phyloP scores from a whole-genome alignment of 2,113 vertebrate genomes.

The Muntiacus reevesi region DNA sequence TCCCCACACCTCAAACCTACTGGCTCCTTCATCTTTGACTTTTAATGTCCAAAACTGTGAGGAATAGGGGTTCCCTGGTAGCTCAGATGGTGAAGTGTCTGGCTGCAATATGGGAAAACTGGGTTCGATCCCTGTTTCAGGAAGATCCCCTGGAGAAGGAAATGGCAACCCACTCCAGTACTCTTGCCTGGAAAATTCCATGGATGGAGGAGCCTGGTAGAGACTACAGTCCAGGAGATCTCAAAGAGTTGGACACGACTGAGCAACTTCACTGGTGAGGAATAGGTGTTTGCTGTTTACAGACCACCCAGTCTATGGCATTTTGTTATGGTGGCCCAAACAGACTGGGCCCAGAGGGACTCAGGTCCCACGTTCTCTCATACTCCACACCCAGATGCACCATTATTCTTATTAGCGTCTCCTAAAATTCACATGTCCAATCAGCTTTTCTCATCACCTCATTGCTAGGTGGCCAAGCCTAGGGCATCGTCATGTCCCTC shows the following conservation, averaged over 20 bases:
- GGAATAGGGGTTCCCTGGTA: neutral
- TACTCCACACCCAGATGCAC: neutral
- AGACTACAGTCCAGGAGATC: neutral
- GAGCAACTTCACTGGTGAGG: neutral
- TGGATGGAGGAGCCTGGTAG: neutral
- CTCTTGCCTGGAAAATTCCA: neutral
- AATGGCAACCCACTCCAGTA: neutral
- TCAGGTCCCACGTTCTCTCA: neutral
- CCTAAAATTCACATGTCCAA: neutral
- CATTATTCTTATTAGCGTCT: neutral
- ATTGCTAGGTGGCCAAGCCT: neutral
- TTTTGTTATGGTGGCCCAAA: neutral
- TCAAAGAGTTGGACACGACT: neutral
- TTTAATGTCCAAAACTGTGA: neutral
- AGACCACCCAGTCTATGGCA: neutral
- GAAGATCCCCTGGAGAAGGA: neutral
- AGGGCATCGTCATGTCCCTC: neutral
- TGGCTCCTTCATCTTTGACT: neutral
- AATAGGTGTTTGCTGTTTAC: neutral
- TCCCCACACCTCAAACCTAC: neutral
- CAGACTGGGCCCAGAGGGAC: neutral
- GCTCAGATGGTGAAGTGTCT: neutral
- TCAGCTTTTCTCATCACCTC: neutral
- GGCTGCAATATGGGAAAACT: neutral
- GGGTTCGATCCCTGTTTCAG: neutral